phyloP scores from a whole-genome alignment of 1,140 invertebrate genomes.

The Diprion similis region DNA sequence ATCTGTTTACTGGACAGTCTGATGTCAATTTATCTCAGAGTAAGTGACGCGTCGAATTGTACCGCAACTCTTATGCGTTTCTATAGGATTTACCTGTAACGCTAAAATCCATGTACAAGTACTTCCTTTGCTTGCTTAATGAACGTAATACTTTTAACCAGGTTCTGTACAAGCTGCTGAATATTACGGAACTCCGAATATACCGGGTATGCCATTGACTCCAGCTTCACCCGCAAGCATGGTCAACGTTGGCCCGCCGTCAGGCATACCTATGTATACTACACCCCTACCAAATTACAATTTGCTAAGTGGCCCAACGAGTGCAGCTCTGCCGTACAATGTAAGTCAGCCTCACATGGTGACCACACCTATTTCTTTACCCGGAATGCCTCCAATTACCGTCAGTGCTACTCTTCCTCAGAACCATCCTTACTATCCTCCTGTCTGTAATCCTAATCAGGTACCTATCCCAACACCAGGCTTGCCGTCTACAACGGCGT shows the following conservation, averaged over 20 bases:
- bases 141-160: slow-evolving; percentile 29
- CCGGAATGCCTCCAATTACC: slow-evolving; percentile 84
- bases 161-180: slow-evolving; percentile 29
- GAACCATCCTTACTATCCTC: slow-evolving; percentile 45
- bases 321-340: slow-evolving; percentile 29
- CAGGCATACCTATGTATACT: slow-evolving; percentile 13
- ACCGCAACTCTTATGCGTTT: not conserved
- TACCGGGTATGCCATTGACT: slow-evolving; percentile 69
- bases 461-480: slow-evolving; percentile 28
- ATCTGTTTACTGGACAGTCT: slow-evolving; percentile 44
- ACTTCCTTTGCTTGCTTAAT: slow-evolving; percentile 19
- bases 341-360: slow-evolving; percentile 54
- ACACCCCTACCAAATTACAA: slow-evolving; percentile 32
- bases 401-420: slow-evolving; percentile 75
- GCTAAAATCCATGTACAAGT: slow-evolving; percentile 9
- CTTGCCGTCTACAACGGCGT: slow-evolving; percentile 30
- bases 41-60: slow-evolving; percentile 28
- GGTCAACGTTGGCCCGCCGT: slow-evolving; percentile 16
- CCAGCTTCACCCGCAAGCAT: slow-evolving; percentile 48
- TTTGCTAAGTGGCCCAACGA: slow-evolving; percentile 21
- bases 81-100: too few species aligned
- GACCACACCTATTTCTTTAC: slow-evolving; percentile 76
- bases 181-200: slow-evolving; percentile 56
- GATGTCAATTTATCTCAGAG: slow-evolving; percentile 36
- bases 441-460: slow-evolving; percentile 43